These are phyloP conservation scores for Pardalotus punctatus DNA, from an alignment of 2,113 vertebrate genomes.

Conservation along the genomic window DNA sequence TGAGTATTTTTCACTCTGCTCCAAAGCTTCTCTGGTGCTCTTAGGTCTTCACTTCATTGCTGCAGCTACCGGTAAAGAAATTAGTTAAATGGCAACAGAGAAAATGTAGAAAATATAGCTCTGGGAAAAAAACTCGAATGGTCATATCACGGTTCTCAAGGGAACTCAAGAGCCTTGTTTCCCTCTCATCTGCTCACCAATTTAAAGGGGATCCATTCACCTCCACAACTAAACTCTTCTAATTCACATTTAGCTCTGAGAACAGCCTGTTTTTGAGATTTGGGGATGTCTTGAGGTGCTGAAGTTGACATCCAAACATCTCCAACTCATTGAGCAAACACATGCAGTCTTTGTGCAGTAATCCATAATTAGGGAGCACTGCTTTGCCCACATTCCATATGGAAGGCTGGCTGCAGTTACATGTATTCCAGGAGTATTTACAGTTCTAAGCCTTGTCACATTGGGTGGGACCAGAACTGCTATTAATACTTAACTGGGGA, in stretches of 20 bases:
- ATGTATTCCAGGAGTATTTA: neutral
- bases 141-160: neutral
- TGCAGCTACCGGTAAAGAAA: neutral
- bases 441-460: neutral
- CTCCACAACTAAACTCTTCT: neutral
- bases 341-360: neutral
- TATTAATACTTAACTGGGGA: neutral
- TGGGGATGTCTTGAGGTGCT: neutral
- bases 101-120: neutral
- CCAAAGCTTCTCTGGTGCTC: neutral
- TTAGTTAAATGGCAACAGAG: neutral
- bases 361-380: neutral
- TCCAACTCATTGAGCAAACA: neutral
- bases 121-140: neutral
- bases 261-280: neutral
- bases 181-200: neutral
- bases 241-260: neutral
- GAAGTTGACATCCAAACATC: neutral
- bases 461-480: neutral
- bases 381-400: neutral
- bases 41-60: neutral
- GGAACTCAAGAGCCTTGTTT: neutral
- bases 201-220: neutral
- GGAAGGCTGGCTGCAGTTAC: neutral
- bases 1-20: neutral